Evolutionary conservation across 2,797 vertebrate genomes (phyloP), one percentile per base, ranked within the genome.

Genomic region (Pseudomugil gertrudae): DNA sequence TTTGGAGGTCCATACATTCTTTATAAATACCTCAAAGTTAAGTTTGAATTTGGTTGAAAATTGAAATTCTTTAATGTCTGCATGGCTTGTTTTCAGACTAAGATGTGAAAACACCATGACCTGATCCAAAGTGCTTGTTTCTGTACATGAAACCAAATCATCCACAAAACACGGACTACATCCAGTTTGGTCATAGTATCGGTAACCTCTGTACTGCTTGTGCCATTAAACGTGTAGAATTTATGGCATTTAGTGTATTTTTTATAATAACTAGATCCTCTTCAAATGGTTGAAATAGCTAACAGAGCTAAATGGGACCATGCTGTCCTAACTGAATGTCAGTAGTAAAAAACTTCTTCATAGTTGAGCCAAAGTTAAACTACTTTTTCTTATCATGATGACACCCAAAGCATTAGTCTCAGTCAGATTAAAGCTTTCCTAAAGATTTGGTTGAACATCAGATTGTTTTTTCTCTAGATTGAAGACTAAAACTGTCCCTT

Each of bases 361-460:
- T 11, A 57, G 55, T 35, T 64, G 24, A 27, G 23, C 10, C 38
- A 33, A 13, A 57, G 63, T 36, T 66, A 47, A 40, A 61, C 40
- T 5, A 17, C 14, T 32, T 45, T 0, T 17, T 53, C 29, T 33
- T 51, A 69, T 56, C 2, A 3, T 23, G 29, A 53, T 63, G 33
- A 56, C 13, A 29, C 3, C 10, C 2, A 4, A 48, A 36, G 48
- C 1, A 21, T 63, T 59, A 30, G 27, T 56, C 13, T 33, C 17
- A 63, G 19, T 70, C 45, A 61, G 48, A 45, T 29, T 26, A 19
- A 27, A 47, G 30, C 36, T 23, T 57, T 24, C 5, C 7, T 35
- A 67, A 51, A 61, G 52, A 67, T 54, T 36, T 55, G 51, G 36
- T 36, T 48, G n/a, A 45, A 58, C 23, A n/a, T 75, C 21, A 47